phyloP scores from a whole-genome alignment of 2,113 vertebrate species.

The Serilophus lunatus region DNA sequence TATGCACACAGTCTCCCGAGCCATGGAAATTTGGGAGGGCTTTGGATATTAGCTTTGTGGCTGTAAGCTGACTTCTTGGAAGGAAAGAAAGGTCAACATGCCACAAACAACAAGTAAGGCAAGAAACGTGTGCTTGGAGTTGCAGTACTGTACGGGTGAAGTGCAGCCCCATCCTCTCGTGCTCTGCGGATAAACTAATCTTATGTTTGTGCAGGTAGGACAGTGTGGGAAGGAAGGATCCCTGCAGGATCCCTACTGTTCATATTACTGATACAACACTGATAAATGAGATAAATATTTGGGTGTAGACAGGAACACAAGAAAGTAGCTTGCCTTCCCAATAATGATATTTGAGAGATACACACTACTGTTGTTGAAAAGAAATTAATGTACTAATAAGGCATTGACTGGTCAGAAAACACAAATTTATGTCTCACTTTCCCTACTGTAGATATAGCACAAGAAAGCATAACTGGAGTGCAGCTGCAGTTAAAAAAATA shows the following conservation, averaged over 20 bases:
- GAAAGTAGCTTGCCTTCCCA: background rate
- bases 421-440: background rate
- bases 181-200: background rate
- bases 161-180: background rate
- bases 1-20: background rate
- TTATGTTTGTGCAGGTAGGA: background rate
- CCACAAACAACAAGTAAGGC: background rate
- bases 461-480: background rate
- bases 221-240: accelerated
- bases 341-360: background rate
- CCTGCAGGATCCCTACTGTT: background rate
- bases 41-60: background rate
- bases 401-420: background rate
- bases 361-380: background rate
- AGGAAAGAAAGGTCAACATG: constrained; percentile 8
- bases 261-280: background rate
- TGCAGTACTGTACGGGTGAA: background rate
- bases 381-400: background rate
- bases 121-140: background rate
- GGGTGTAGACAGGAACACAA: background rate
- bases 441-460: background rate
- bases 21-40: constrained; percentile 36
- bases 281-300: background rate
- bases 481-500: background rate
- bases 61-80: background rate